Conservation (phyloP, 2,113 vertebrate genomes). For the Ifrita kowaldi region DNA sequence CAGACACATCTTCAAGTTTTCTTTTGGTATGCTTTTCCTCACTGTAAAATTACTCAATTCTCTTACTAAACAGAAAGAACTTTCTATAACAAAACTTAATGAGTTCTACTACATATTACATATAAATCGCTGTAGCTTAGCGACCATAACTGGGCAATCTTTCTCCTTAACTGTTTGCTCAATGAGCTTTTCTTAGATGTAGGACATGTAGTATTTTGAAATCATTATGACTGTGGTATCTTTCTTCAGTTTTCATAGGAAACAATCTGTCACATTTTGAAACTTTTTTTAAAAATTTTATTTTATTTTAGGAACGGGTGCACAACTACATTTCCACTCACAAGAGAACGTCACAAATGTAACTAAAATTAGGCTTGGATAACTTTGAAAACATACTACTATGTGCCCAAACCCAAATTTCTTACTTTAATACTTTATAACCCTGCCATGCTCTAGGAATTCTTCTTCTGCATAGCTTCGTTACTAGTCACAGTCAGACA, state of each 20-base stretch:
- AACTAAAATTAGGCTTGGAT: slow-evolving; percentile 67
- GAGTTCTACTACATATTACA: slow-evolving; percentile 70
- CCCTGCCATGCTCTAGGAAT: slow-evolving; percentile 43
- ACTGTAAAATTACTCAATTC: slow-evolving; percentile 67
- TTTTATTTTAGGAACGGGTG: slow-evolving; percentile 69
- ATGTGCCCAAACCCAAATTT: slow-evolving; percentile 29
- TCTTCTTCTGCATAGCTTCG: slow-evolving; percentile 35
- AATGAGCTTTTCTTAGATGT: slow-evolving; percentile 67
- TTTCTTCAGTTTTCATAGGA: slow-evolving; percentile 75
- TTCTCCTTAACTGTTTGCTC: slow-evolving; percentile 58
- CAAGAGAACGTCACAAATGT: slow-evolving; percentile 74
- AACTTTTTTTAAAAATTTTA: slow-evolving; percentile 2
- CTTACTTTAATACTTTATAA: slow-evolving; percentile 19
- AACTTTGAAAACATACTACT: slow-evolving; percentile 46
- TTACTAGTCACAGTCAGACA: slow-evolving; percentile 69
- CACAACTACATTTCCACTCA: slow-evolving; percentile 79
- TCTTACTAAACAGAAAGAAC: slow-evolving; percentile 70
- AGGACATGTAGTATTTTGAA: slow-evolving; percentile 60
- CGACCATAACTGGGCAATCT: slow-evolving; percentile 20
- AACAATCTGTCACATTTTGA: slow-evolving; percentile 74
- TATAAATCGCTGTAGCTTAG: slow-evolving; percentile 62
- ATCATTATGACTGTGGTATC: slow-evolving; percentile 61
- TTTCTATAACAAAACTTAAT: slow-evolving; percentile 67
- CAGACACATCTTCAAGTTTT: slow-evolving; percentile 79
- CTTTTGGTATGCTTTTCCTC: slow-evolving; percentile 76